These are phyloP conservation scores for Notiomystis cincta DNA, from an alignment of 2,113 vertebrate species.

Conservation along the genomic window DNA sequence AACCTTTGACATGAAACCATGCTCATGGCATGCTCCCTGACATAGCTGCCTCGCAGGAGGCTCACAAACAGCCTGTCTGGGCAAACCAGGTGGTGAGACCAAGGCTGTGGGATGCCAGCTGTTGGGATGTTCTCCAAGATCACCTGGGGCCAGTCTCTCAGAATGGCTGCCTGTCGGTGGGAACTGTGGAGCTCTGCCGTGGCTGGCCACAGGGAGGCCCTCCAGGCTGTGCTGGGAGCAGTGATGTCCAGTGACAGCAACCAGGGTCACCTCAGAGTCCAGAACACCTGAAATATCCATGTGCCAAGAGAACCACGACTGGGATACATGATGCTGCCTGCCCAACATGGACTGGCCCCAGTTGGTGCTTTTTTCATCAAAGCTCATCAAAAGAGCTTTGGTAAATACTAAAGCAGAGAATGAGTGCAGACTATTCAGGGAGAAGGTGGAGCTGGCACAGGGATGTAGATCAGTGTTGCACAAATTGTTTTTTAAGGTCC, in stretches of 20 bases:
- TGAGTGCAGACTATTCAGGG: background rate
- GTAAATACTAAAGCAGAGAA: background rate
- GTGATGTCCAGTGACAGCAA: background rate
- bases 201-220: accelerated
- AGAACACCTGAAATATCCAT: background rate
- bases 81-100: background rate
- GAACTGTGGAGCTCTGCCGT: accelerated
- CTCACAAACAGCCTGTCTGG: background rate
- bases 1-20: slow-evolving; percentile 8
- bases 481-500: background rate
- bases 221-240: background rate
- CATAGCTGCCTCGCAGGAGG: background rate
- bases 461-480: background rate
- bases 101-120: background rate
- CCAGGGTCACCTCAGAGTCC: background rate
- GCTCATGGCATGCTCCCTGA: background rate
- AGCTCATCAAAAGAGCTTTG: background rate
- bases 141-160: background rate
- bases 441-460: background rate
- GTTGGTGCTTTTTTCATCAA: background rate
- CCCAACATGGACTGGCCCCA: background rate
- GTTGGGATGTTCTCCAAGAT: background rate
- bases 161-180: background rate
- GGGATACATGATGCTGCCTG: background rate
- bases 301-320: background rate